A percentile compares a stretch with the other conserved stretches of the same genome.
Evolutionary conservation across 2,797 vertebrate species (phyloP).

Genomic region (Diplodus sargus): DNA sequence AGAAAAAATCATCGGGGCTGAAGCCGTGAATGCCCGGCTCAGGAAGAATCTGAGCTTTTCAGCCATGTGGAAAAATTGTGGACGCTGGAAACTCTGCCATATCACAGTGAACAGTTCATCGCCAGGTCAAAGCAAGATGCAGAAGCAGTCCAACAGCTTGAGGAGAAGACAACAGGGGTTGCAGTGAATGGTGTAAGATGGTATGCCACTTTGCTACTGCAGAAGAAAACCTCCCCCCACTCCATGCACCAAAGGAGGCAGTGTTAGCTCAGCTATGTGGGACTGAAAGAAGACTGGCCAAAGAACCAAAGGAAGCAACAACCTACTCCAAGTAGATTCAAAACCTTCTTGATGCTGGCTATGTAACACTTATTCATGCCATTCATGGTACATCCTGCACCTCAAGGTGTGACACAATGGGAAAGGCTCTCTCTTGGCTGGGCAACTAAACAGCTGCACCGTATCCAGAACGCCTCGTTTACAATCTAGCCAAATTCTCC

Average conservation of each 20-base stretch:
- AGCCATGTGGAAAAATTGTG: slow-evolving; percentile 6
- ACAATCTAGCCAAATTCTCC: too few species aligned
- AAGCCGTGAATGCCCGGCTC: too few species aligned
- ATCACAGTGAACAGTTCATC: background rate
- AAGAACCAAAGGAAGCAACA: background rate
- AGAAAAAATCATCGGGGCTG: too few species aligned
- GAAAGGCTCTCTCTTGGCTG: background rate
- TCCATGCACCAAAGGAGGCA: background rate
- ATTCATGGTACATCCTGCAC: slow-evolving; percentile 21
- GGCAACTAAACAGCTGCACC: too few species aligned
- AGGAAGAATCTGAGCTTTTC: slow-evolving; percentile 15
- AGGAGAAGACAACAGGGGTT: slow-evolving; percentile 17
- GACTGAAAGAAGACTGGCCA: slow-evolving; percentile 23
- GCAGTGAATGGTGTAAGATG: background rate
- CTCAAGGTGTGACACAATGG: slow-evolving; percentile 26
- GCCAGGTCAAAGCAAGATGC: slow-evolving; percentile 18
- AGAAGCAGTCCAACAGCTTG: slow-evolving; percentile 8
- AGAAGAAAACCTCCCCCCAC: slow-evolving; percentile 9
- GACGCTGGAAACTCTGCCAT: background rate
- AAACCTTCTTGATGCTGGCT: slow-evolving; percentile 27
- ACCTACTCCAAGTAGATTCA: slow-evolving; percentile 27
- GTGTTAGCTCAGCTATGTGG: slow-evolving; percentile 19
- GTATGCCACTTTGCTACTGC: slow-evolving; percentile 29
- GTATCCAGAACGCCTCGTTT: too few species aligned
- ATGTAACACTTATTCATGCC: background rate